A percentile compares a stretch with the other conserved stretches of the same genome.
These are phyloP conservation scores for Agrypnus murinus DNA, from an alignment of 2,888 invertebrate genomes.

Conservation along the genomic window DNA sequence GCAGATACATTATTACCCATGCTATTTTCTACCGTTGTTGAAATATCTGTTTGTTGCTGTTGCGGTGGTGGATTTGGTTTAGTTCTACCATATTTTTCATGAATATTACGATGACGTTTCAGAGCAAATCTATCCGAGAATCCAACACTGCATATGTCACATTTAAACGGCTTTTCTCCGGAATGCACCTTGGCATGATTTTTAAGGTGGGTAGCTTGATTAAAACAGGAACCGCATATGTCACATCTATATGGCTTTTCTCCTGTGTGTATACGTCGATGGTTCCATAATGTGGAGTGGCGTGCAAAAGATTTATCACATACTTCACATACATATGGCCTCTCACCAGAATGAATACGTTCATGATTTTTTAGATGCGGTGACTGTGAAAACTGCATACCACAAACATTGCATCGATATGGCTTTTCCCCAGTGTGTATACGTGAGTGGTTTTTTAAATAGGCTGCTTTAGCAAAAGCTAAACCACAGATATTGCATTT, in stretches of 20 bases:
- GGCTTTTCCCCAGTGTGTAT: constrained; percentile 85
- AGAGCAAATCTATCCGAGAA: constrained; percentile 91
- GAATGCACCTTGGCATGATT: constrained; percentile 91
- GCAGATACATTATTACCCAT: constrained; percentile 14
- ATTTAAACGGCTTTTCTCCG: constrained; percentile 87
- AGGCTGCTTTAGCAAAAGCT: constrained; percentile 93
- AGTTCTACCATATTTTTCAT: constrained; percentile 87
- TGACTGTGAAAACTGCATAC: constrained; percentile 93
- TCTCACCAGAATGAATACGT: constrained; percentile 90
- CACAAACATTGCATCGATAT: constrained; percentile 84
- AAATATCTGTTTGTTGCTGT: constrained; percentile 37
- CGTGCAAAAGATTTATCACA: constrained; percentile 93
- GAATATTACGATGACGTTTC: constrained; percentile 89
- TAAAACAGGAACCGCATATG: constrained; percentile 91
- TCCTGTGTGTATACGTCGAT: constrained; percentile 90
- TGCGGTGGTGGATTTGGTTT: constrained; percentile 68
- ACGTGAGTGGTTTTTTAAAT: constrained; percentile 90
- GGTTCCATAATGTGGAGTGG: constrained; percentile 92
- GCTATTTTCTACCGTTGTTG: constrained; percentile 21
- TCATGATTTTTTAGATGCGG: constrained; percentile 93
- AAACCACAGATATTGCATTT: constrained; percentile 91
- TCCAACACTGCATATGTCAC: constrained; percentile 89
- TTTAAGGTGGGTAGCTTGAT: constrained; percentile 91
- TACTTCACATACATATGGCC: constrained; percentile 88
- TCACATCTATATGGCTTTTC: constrained; percentile 92